Conservation (phyloP, 2,797 vertebrate species). For the Centroberyx gerrardi region DNA sequence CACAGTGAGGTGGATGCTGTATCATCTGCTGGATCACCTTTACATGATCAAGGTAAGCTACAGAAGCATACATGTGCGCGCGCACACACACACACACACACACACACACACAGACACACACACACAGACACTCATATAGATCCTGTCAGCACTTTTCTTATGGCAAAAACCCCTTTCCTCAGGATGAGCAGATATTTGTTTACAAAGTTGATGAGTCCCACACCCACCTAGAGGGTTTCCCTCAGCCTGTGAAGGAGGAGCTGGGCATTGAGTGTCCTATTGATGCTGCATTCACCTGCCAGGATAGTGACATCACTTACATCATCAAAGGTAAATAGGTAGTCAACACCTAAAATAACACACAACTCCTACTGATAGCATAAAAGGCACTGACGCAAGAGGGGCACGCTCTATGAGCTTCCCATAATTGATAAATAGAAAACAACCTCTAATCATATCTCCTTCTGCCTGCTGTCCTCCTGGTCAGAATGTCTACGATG, state of each 20-base stretch:
- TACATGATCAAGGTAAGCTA: slow-evolving; percentile 80
- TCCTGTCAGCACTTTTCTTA: not conserved
- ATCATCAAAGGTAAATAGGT: slow-evolving; percentile 84
- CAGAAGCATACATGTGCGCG: not conserved
- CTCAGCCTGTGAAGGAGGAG: slow-evolving; percentile 84
- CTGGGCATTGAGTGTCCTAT: slow-evolving; percentile 81
- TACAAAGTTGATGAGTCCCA: slow-evolving; percentile 83
- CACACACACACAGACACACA: not conserved
- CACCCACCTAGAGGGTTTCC: slow-evolving; percentile 83
- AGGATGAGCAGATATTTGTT: slow-evolving; percentile 83
- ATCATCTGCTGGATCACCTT: no score
- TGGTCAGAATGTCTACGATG: slow-evolving; percentile 70
- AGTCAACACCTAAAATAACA: not conserved
- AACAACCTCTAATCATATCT: not conserved
- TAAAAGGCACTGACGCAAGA: no score
- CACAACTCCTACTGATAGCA: not conserved
- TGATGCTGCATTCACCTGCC: slow-evolving; percentile 88
- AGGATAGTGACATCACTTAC: slow-evolving; percentile 72
- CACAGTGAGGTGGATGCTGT: slow-evolving; percentile 79
- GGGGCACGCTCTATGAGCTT: no score
- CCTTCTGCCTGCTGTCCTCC: not conserved
- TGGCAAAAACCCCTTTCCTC: not conserved
- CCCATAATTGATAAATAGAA: not conserved
- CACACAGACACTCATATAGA: not conserved
- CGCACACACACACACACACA: not conserved